These are phyloP conservation scores for Leptestheria dahalacensis DNA, from an alignment of 1,140 invertebrate genomes.

Conservation along the genomic window DNA sequence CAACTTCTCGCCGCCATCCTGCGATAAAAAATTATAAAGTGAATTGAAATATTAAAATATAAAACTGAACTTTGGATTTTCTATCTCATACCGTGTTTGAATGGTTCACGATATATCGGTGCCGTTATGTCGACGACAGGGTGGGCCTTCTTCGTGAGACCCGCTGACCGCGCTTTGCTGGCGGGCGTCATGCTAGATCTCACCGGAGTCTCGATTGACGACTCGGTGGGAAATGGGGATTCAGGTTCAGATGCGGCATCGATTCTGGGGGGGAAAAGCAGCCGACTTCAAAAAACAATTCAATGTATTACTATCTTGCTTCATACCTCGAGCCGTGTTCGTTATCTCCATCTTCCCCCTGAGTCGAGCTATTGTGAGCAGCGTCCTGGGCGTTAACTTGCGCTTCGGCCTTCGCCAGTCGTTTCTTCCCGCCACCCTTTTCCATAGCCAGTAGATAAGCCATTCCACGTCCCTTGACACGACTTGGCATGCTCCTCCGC, in stretches of 20 bases:
- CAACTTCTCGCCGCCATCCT: slow-evolving; percentile 15
- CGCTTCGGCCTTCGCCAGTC: slow-evolving; percentile 11
- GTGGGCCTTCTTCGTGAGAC: background rate
- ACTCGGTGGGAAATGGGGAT: background rate
- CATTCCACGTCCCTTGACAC: slow-evolving; percentile 13
- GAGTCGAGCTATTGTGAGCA: too few species aligned
- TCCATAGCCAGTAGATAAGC: slow-evolving; percentile 13
- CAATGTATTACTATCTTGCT: too few species aligned
- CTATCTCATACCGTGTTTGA: slow-evolving; percentile 8
- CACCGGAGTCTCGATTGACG: too few species aligned
- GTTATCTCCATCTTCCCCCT: background rate
- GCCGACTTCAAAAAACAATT: too few species aligned
- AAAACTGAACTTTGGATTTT: too few species aligned
- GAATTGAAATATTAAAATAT: background rate
- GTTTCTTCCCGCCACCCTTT: slow-evolving; percentile 13
- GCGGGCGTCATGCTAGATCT: background rate
- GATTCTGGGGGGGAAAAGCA: too few species aligned
- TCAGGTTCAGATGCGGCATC: too few species aligned
- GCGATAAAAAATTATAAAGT: background rate
- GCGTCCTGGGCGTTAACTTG: too few species aligned
- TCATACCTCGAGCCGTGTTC: background rate
- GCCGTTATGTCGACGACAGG: slow-evolving; percentile 1
- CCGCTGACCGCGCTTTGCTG: background rate
- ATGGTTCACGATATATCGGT: slow-evolving; percentile 4
- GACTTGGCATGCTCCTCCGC: background rate